Base-by-base conservation (phyloP, 2,797 vertebrate genomes). In the Echeneis naucrates region DNA sequence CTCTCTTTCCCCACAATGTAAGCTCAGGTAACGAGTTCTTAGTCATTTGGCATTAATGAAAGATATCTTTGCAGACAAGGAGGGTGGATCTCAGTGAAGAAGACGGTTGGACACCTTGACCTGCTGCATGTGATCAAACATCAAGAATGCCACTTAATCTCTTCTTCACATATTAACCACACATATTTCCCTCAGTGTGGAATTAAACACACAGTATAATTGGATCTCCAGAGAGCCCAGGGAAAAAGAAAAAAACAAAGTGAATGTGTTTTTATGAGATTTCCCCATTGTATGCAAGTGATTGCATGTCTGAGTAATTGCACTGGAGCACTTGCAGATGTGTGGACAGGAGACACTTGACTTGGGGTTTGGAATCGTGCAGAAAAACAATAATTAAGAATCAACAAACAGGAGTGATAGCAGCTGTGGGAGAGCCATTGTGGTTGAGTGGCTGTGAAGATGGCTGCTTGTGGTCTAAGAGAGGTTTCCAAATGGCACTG, bases 331-430 rank as follows among this genome's bases (percentile, higher is more conserved):
- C 66, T 81, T 76, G 65, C 81, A 84, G 82, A 88, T 77, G 81
- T 35, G 58, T 1, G 55, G 72, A 80, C 68, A 74, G 73, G 60
- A 83, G 72, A 66, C 77, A 56, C 80, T 77, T 69, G 74, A 84
- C 75, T 84, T 30, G 50, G 76, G 82, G 72, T 88, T 83, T 87
- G 63, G 78, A 80, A 75, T 88, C 72, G 63, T 48, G n/a, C 62
- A 86, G 79, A 66, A 91, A 93, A 93, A 91, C 87, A 92, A 84
- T 90, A 91, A 94, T 93, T 92, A 93, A 79, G 74, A 83, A 77
- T 77, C 83, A 92, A 86, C 81, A 87, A 90, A 85, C 82, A 88
- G 68, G 64, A 51, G 65, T 44, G 65, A 77, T 75, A 87, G 67
- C 80, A 80, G 86, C 72, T 81, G 72, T 60, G 65, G 61, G 72